Evolutionary conservation across 2,797 vertebrate species (phyloP).

Genomic region (Neoniphon sammara): DNA sequence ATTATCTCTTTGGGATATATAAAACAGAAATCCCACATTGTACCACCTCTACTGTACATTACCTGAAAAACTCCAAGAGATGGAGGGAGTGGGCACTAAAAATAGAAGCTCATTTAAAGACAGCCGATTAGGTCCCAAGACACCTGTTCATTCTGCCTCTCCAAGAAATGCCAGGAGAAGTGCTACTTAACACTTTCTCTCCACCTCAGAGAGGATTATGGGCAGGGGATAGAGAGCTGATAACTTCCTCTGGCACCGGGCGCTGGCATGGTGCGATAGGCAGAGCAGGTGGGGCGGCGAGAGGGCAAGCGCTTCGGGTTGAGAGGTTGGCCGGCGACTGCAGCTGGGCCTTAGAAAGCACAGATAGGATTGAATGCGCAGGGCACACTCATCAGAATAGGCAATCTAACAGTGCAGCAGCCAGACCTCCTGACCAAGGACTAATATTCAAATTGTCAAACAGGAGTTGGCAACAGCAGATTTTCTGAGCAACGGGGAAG

Average conservation of each 20-base stretch:
- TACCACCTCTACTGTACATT: slow-evolving; percentile 47
- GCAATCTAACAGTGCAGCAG: slow-evolving; percentile 66
- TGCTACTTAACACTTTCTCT: slow-evolving; percentile 70
- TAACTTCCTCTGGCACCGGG: slow-evolving; percentile 73
- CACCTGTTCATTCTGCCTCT: slow-evolving; percentile 74
- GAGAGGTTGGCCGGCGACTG: slow-evolving; percentile 61
- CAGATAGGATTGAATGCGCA: slow-evolving; percentile 67
- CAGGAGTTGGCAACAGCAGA: slow-evolving; percentile 74
- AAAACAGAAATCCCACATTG: slow-evolving; percentile 37
- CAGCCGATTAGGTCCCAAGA: slow-evolving; percentile 61
- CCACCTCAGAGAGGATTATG: slow-evolving; percentile 68
- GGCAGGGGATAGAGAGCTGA: slow-evolving; percentile 60
- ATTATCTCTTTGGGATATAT: slow-evolving; percentile 26
- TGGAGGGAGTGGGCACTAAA: slow-evolving; percentile 51
- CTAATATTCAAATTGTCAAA: slow-evolving; percentile 80
- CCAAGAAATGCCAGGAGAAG: slow-evolving; percentile 66
- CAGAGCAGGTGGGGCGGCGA: slow-evolving; percentile 46
- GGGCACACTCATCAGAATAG: slow-evolving; percentile 70
- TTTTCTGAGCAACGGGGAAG: slow-evolving; percentile 74
- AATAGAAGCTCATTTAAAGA: slow-evolving; percentile 74
- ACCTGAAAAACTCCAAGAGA: slow-evolving; percentile 49
- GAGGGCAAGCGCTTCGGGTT: slow-evolving; percentile 57
- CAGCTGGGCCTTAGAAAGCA: slow-evolving; percentile 75
- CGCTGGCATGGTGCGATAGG: slow-evolving; percentile 61
- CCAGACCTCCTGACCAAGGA: slow-evolving; percentile 74